Percentiles rank a stretch among this genome's conserved stretches.
Conservation (phyloP, 2,113 vertebrate genomes). For the Xenus cinereus region DNA sequence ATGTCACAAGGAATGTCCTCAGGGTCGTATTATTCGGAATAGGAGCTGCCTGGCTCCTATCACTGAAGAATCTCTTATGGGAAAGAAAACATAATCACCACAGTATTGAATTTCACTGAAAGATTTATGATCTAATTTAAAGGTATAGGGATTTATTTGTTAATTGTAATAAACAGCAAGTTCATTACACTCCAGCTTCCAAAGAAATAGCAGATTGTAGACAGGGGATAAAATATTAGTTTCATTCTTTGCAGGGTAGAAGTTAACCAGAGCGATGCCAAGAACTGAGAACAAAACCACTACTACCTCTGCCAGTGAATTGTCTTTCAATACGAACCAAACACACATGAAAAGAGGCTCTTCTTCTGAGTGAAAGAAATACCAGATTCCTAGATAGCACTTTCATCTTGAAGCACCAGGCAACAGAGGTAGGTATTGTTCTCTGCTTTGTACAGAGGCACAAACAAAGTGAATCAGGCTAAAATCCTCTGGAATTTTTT, state of each 20-base stretch:
- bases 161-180: slow-evolving; percentile 77
- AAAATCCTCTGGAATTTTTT: neutral
- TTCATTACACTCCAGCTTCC: slow-evolving; percentile 67
- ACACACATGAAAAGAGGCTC: neutral
- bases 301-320: neutral
- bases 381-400: neutral
- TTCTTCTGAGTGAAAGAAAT: neutral
- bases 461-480: neutral
- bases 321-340: neutral
- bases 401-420: neutral
- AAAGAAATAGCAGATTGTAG: slow-evolving; percentile 49
- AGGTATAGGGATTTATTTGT: slow-evolving; percentile 69
- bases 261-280: slow-evolving; percentile 26
- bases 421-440: neutral
- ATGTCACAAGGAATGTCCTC: neutral
- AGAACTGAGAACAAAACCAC: neutral
- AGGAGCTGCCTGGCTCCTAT: neutral
- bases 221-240: slow-evolving; percentile 62
- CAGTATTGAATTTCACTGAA: slow-evolving; percentile 62
- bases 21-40: neutral
- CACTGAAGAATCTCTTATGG: slow-evolving; percentile 40
- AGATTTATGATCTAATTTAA: slow-evolving; percentile 76
- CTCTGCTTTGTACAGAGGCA: neutral
- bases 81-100: slow-evolving; percentile 55
- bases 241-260: slow-evolving; percentile 60